Conservation (phyloP, 2,888 invertebrate species). For the Napeogenes inachia region DNA sequence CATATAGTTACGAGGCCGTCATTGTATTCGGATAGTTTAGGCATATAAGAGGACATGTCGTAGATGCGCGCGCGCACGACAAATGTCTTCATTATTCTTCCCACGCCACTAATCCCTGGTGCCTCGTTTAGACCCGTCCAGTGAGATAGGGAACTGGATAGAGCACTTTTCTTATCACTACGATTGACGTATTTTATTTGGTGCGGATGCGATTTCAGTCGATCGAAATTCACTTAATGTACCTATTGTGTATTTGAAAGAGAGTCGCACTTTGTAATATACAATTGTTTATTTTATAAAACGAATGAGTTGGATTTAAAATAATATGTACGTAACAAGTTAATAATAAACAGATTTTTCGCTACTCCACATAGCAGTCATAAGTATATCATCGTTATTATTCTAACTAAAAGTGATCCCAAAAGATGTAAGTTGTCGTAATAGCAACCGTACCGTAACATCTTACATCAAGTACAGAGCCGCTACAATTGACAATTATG, state of each 20-base stretch:
- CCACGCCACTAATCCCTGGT: slow-evolving; percentile 44
- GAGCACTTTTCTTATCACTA: slow-evolving; percentile 25
- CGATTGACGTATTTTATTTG: slow-evolving; percentile 29
- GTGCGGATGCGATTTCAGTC: slow-evolving; percentile 19
- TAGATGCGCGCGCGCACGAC: slow-evolving; percentile 41
- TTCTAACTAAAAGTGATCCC: too few relatives aligned
- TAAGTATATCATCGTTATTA: too few relatives aligned
- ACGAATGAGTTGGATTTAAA: too few relatives aligned
- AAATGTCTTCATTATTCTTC: slow-evolving; percentile 67
- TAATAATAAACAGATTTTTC: too few relatives aligned
- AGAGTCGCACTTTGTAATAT: slow-evolving; percentile 6
- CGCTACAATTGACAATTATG: slow-evolving; percentile 7
- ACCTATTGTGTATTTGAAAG: slow-evolving; percentile 10
- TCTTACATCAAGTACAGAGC: not conserved
- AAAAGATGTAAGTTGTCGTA: too few relatives aligned
- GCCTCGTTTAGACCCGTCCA: slow-evolving; percentile 27
- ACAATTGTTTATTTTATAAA: not conserved
- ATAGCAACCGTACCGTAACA: too few relatives aligned
- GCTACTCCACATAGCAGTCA: too few relatives aligned
- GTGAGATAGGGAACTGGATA: slow-evolving; percentile 26
- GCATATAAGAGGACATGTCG: slow-evolving; percentile 37
- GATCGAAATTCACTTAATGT: slow-evolving; percentile 26
- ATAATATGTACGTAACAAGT: too few relatives aligned
- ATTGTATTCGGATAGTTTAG: slow-evolving; percentile 31
- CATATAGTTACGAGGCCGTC: slow-evolving; percentile 12